Percentiles rank a stretch among this genome's conserved stretches.
These are phyloP conservation scores for Synergus itoensis DNA, from an alignment of 2,888 invertebrate species.

Conservation along the genomic window DNA sequence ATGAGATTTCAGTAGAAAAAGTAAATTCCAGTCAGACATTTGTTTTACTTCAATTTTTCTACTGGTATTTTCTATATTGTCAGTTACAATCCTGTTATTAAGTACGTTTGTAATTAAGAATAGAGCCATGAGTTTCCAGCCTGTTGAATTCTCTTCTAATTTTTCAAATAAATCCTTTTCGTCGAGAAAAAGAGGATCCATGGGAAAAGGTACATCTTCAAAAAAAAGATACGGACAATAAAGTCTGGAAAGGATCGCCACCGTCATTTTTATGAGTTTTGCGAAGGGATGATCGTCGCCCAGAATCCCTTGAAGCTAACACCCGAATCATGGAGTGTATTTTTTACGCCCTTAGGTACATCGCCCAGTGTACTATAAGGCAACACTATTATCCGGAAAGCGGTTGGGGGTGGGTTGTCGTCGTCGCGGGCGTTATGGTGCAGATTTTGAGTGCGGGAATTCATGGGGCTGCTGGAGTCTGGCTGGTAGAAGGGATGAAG, in stretches of 20 bases:
- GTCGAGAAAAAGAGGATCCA: background rate
- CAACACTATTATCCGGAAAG: slow-evolving; percentile 83
- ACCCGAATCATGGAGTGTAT: background rate
- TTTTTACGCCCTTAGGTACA: slow-evolving; percentile 55
- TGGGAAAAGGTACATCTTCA: background rate
- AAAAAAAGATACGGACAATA: slow-evolving; percentile 2
- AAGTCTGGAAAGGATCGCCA: background rate
- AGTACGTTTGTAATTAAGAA: background rate
- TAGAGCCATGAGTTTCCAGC: background rate
- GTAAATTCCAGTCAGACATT: no score
- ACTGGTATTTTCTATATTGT: no score
- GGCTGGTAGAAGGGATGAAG: slow-evolving; percentile 67
- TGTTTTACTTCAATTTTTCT: no score
- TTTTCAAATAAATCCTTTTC: background rate
- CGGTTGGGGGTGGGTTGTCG: slow-evolving; percentile 82
- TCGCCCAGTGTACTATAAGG: slow-evolving; percentile 75
- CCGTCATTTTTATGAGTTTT: background rate
- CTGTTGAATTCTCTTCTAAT: background rate
- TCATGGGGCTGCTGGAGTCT: slow-evolving; percentile 75
- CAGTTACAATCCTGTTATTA: background rate
- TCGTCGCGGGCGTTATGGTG: slow-evolving; percentile 79
- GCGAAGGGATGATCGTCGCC: background rate
- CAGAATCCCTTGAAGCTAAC: background rate
- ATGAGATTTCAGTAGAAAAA: background rate
- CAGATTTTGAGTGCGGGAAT: slow-evolving; percentile 80